Percentiles rank a stretch among this genome's conserved stretches.
These are phyloP conservation scores for Xenus cinereus DNA, from an alignment of 2,113 vertebrate species.

Conservation along the genomic window DNA sequence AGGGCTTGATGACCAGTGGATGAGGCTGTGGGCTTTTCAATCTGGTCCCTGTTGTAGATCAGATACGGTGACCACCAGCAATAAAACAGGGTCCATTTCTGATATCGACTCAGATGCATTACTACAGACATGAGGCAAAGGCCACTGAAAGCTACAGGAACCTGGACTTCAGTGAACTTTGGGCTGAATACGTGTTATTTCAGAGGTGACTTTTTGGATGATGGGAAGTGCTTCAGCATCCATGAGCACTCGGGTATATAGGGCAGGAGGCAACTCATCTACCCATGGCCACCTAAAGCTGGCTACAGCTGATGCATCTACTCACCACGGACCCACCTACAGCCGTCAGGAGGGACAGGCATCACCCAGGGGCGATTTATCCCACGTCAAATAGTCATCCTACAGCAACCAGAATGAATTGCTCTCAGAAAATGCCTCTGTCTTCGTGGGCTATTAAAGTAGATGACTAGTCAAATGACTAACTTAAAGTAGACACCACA, in stretches of 20 bases:
- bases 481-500: neutral
- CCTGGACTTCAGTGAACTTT: neutral
- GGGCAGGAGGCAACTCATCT: constrained; percentile 1
- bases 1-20: neutral
- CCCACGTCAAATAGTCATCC: neutral
- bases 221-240: neutral
- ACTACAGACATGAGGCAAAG: accelerated
- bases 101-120: neutral
- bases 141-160: neutral
- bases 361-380: neutral
- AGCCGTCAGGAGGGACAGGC: neutral
- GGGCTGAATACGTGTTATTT: neutral
- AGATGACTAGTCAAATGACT: constrained; percentile 45
- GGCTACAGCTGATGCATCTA: neutral
- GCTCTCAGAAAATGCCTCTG: neutral
- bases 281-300: neutral
- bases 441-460: neutral
- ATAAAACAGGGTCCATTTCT: neutral
- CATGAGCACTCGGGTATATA: neutral
- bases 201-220: neutral
- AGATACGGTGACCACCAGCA: neutral
- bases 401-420: neutral
- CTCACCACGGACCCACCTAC: neutral
- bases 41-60: neutral
- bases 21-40: neutral